Conservation (phyloP, 2,888 invertebrate genomes). For the Lomographa bimaculata region DNA sequence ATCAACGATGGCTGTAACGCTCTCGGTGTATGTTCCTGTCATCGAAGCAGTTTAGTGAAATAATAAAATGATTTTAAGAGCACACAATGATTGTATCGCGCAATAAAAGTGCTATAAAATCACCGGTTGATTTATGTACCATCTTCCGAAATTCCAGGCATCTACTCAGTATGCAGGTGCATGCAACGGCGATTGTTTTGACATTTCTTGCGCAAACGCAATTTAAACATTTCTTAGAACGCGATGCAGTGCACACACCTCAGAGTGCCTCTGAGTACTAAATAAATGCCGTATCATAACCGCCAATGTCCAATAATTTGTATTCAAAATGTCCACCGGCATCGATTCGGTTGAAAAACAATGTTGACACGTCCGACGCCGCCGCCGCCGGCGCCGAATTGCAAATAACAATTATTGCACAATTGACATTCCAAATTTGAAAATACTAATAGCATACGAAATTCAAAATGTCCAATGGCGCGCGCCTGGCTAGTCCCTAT, state of each 20-base stretch:
- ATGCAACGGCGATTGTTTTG: conserved; percentile 60
- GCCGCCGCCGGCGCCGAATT: conserved; percentile 69
- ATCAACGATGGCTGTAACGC: conserved; percentile 34
- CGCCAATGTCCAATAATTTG: conserved; percentile 60
- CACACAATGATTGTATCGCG: conserved; percentile 38
- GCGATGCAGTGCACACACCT: conserved; percentile 31
- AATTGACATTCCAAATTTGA: conserved; percentile 68
- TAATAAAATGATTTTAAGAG: conserved; percentile 41
- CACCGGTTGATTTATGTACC: conserved; percentile 44
- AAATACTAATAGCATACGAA: conserved; percentile 65
- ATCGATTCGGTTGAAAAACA: conserved; percentile 59
- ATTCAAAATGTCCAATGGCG: conserved; percentile 58
- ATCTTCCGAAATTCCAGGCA: conserved; percentile 45
- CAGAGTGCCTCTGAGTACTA: conserved; percentile 13
- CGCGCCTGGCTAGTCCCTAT: conserved; percentile 50
- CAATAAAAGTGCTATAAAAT: conserved; percentile 49
- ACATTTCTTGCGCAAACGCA: conserved; percentile 65
- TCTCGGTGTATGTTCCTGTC: conserved; percentile 34
- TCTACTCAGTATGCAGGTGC: conserved; percentile 65
- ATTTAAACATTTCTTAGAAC: conserved; percentile 63
- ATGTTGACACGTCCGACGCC: conserved; percentile 64
- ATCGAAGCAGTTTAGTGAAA: conserved; percentile 33
- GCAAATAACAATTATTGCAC: conserved; percentile 70
- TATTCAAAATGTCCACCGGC: conserved; percentile 64
- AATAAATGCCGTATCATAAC: conserved; percentile 46